Evolutionary conservation across 1,140 invertebrate genomes (phyloP).

Genomic region (Drosophila mojavensis): DNA sequence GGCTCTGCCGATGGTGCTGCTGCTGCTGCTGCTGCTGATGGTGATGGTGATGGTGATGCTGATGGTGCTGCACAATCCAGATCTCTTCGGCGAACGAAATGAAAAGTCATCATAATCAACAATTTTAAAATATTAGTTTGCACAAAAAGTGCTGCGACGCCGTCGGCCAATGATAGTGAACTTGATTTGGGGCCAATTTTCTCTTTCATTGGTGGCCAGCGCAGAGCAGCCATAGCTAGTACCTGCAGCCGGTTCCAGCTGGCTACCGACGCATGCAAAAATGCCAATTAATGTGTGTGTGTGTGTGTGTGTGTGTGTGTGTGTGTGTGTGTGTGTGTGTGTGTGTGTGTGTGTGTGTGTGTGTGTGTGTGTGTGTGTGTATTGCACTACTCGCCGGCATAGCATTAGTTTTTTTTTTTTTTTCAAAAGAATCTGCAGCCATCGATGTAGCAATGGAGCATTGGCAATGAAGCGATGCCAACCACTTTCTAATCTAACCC

Average conservation of each 20-base stretch:
- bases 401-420: slow-evolving; percentile 53
- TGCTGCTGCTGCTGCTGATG: slow-evolving; percentile 17
- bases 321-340: slow-evolving; percentile 19
- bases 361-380: slow-evolving; percentile 5
- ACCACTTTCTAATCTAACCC: slow-evolving; percentile 71
- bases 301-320: slow-evolving; percentile 5
- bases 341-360: slow-evolving; percentile 18
- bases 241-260: slow-evolving; percentile 43
- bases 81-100: slow-evolving; percentile 60
- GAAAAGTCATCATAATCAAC: slow-evolving; percentile 71
- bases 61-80: slow-evolving; percentile 53
- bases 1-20: slow-evolving; percentile 9
- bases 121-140: slow-evolving; percentile 69
- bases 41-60: slow-evolving; percentile 23
- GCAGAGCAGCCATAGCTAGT: neutral
- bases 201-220: slow-evolving; percentile 61
- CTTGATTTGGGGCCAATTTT: slow-evolving; percentile 69
- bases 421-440: slow-evolving; percentile 52
- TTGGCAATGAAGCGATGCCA: slow-evolving; percentile 27
- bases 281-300: slow-evolving; percentile 57
- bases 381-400: slow-evolving; percentile 34
- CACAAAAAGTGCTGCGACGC: slow-evolving; percentile 51
- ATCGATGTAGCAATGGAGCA: slow-evolving; percentile 16
- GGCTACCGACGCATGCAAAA: slow-evolving; percentile 54
- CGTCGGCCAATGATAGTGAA: slow-evolving; percentile 62